Evolutionary conservation across 2,797 vertebrate genomes (phyloP).

Genomic region (Ambastaia sidthimunki): DNA sequence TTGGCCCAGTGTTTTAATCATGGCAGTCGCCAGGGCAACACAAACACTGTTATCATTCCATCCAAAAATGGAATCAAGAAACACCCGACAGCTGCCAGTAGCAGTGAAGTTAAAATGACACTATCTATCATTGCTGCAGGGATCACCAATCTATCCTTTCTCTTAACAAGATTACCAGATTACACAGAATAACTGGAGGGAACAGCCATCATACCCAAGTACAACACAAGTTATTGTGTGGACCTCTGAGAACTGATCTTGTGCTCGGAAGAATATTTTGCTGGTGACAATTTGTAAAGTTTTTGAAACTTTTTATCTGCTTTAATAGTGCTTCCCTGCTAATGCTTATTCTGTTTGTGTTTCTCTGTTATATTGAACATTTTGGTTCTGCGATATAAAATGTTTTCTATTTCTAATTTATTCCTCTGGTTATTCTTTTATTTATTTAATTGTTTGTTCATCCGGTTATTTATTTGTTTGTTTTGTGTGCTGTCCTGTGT

Average conservation of each 20-base stretch:
- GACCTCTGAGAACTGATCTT: not conserved
- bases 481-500: not conserved
- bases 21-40: conserved; percentile 54
- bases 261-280: not conserved
- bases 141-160: conserved; percentile 28
- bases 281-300: not conserved
- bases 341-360: no score
- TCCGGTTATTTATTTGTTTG: not conserved
- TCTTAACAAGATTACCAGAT: not conserved
- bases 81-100: conserved; percentile 59
- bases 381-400: not conserved
- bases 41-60: conserved; percentile 63
- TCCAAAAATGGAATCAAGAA: conserved; percentile 60
- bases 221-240: not conserved
- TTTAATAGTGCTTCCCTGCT: not conserved
- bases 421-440: not conserved
- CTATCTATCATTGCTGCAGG: no score
- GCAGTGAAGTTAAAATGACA: conserved; percentile 22
- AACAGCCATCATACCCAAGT: not conserved
- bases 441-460: not conserved
- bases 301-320: not conserved
- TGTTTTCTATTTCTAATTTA: not conserved
- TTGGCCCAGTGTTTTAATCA: conserved; percentile 53
- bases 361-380: not conserved
- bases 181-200: not conserved